Evolutionary conservation across 2,888 invertebrate species (phyloP), one percentile per base, ranked within the genome.

Genomic region (Scelioninae gen. 2): DNA sequence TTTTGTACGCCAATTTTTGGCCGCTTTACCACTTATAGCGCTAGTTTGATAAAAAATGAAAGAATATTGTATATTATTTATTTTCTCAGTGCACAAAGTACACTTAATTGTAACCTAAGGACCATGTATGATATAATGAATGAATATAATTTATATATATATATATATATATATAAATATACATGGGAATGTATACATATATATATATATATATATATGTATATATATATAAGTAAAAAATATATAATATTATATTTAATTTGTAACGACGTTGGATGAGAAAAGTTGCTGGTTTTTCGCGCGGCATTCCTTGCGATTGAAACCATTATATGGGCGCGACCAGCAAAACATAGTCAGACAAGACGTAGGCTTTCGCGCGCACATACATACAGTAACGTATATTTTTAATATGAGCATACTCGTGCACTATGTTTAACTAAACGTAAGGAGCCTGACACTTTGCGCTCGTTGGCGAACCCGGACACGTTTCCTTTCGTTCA

Each of bases 381-480:
- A 77, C 81, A 82, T 79, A 80, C 79, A 78, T 79, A 80, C 79
- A 78, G 82, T 78, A 81, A 83, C 81, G 81, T 81, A 83, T 83
- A 83, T 83, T 83, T 83, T 83, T 82, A 81, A 83, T 83, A 82
- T 80, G 79, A 72, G 80, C 76, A 55, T 80, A 81, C 73, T 73
- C 76, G 75, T 80, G 80, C 80, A 80, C 76, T 76, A 76, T 77
- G 43, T 48, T 50, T 57, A 64, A 71, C 35, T 65, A 64, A 53
- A 46, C 45, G 39, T 52, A 9, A 64, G 58, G 50, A 35, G 50
- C 31, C 15, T 41, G 46, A 57, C 58, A 58, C 50, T 72, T 71
- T 41, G 57, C 57, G 50, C 72, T 72, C 77, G 77, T 74, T 72
- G 75, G 77, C 76, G 75, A 78, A 52, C 28, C 31, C 31, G 39